Evolutionary conservation across 1,140 invertebrate genomes (phyloP).

Genomic region (Chironomus tepperi): DNA sequence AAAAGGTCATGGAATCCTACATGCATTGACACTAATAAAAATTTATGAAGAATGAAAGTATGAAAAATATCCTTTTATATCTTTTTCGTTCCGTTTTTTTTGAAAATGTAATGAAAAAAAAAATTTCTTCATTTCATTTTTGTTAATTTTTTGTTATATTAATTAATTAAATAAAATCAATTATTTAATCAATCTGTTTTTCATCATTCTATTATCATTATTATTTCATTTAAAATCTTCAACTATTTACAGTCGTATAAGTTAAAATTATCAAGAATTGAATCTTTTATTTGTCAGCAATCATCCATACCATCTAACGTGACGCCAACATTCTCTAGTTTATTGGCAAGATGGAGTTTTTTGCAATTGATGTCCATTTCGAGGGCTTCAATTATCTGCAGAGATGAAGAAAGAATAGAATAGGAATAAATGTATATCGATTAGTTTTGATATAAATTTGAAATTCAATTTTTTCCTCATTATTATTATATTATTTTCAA

Average conservation of each 20-base stretch:
- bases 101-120: not conserved
- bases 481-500: constrained; percentile 28
- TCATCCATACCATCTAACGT: constrained; percentile 68
- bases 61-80: no score
- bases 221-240: constrained; percentile 14
- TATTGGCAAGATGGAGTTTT: constrained; percentile 80
- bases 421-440: constrained; percentile 11
- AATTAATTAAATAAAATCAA: not conserved
- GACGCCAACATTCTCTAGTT: constrained; percentile 81
- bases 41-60: no score
- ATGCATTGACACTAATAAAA: no score
- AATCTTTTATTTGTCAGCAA: constrained; percentile 18
- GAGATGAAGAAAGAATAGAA: constrained; percentile 28
- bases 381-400: constrained; percentile 69
- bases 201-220: not conserved
- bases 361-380: constrained; percentile 71
- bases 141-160: no score
- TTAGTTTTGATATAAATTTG: not conserved
- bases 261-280: constrained; percentile 19
- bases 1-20: not conserved
- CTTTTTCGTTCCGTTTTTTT: not conserved
- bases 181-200: not conserved
- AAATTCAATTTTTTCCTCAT: not conserved
- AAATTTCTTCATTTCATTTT: not conserved
- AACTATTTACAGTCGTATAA: constrained; percentile 23